Percentiles rank a stretch among this genome's conserved stretches.
Evolutionary conservation across 1,140 invertebrate genomes (phyloP).

Genomic region (Phthorimaea operculella): DNA sequence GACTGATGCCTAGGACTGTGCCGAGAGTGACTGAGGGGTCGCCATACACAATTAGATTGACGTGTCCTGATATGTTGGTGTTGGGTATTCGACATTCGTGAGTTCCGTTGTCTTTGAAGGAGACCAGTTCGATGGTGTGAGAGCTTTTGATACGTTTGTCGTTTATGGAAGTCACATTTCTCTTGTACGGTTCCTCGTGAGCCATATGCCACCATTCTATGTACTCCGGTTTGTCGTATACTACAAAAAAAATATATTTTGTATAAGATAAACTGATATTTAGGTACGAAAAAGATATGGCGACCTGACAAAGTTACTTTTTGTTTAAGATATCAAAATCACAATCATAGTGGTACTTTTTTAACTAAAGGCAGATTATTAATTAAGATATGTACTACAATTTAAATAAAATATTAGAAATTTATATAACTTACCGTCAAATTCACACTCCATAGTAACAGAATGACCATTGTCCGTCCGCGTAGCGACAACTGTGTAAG

Average conservation of each 20-base stretch:
- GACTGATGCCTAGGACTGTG: conserved; percentile 79
- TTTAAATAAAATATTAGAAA: too few relatives aligned
- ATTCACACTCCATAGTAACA: conserved; percentile 44
- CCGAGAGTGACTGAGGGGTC: conserved; percentile 78
- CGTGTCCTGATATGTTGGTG: conserved; percentile 27
- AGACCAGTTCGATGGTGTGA: conserved; percentile 29
- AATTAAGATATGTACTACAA: too few relatives aligned
- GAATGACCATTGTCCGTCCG: background rate
- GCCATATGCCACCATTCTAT: conserved; percentile 44
- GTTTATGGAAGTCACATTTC: background rate
- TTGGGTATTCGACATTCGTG: conserved; percentile 46
- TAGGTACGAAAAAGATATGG: too few relatives aligned
- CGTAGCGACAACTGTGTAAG: background rate
- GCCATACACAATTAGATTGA: conserved; percentile 74
- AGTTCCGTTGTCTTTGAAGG: conserved; percentile 41
- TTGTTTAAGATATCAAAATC: too few relatives aligned
- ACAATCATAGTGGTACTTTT: too few relatives aligned
- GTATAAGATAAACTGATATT: too few relatives aligned
- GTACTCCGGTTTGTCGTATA: conserved; percentile 34
- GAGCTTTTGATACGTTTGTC: conserved; percentile 34
- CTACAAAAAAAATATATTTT: conserved; percentile 22
- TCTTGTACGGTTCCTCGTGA: conserved; percentile 11
- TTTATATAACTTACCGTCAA: conserved; percentile 46
- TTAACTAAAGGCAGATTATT: too few relatives aligned
- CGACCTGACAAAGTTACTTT: too few relatives aligned